Evolutionary conservation across 1,140 invertebrate genomes (phyloP).

Genomic region (Drosophila insularis): DNA sequence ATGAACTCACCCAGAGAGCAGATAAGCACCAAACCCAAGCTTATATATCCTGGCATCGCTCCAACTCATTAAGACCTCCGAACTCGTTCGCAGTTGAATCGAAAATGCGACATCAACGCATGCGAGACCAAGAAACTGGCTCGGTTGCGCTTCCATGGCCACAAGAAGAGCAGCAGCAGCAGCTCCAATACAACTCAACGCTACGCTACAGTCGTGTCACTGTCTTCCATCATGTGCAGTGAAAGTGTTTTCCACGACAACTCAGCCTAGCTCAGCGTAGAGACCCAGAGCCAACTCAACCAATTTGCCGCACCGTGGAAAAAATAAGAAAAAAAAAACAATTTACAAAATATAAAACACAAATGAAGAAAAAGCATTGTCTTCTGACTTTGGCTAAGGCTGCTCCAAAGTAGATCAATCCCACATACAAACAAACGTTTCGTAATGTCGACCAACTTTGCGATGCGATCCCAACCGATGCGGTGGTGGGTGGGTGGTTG

Average conservation of each 20-base stretch:
- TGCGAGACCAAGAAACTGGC: slow-evolving; percentile 66
- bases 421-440: slow-evolving; percentile 30
- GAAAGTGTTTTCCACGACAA: slow-evolving; percentile 78
- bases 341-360: slow-evolving; percentile 29
- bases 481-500: slow-evolving; percentile 55
- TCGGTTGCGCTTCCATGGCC: slow-evolving; percentile 71
- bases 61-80: slow-evolving; percentile 43
- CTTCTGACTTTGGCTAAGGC: slow-evolving; percentile 38
- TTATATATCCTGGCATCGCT: slow-evolving; percentile 38
- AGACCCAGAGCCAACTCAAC: slow-evolving; percentile 23
- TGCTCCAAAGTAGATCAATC: slow-evolving; percentile 69
- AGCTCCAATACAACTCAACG: slow-evolving; percentile 27
- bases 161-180: slow-evolving; percentile 43
- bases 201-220: slow-evolving; percentile 62
- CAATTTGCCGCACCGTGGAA: slow-evolving; percentile 59
- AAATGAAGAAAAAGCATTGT: slow-evolving; percentile 72
- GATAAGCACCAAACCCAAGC: slow-evolving; percentile 34
- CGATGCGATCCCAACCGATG: background rate
- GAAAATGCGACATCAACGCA: slow-evolving; percentile 63
- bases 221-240: slow-evolving; percentile 72
- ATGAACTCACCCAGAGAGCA: slow-evolving; percentile 46
- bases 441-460: background rate
- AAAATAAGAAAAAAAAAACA: slow-evolving; percentile 33
- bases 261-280: slow-evolving; percentile 26
- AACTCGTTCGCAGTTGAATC: slow-evolving; percentile 46